Evolutionary conservation across 2,888 invertebrate species (phyloP).

Genomic region (Cancer borealis): DNA sequence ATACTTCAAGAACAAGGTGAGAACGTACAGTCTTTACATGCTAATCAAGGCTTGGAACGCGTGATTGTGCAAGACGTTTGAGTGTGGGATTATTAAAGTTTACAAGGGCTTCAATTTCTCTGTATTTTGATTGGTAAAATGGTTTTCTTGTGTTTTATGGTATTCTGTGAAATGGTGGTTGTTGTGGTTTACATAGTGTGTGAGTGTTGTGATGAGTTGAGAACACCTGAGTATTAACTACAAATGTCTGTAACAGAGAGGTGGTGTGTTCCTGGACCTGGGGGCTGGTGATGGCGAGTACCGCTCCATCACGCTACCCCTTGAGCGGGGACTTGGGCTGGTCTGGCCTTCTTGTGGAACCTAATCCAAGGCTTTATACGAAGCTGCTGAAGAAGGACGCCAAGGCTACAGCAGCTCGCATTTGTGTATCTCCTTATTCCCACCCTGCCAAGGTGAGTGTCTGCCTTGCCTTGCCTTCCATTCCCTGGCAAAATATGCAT

Average conservation of each 20-base stretch:
- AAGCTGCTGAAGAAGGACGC: constrained; percentile 66
- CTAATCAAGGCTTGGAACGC: neutral
- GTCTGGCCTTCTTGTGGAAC: constrained; percentile 76
- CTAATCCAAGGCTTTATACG: constrained; percentile 60
- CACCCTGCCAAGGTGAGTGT: constrained; percentile 72
- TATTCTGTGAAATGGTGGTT: neutral
- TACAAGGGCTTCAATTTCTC: neutral
- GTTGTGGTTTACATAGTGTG: neutral
- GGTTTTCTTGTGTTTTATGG: neutral
- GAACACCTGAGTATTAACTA: neutral
- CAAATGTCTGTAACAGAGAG: constrained; percentile 41
- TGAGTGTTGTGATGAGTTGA: neutral
- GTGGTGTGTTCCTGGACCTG: constrained; percentile 72
- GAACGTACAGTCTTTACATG: neutral
- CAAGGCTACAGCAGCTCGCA: constrained; percentile 63
- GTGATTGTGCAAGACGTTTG: neutral
- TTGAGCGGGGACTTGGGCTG: constrained; percentile 72
- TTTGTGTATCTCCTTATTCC: constrained; percentile 74
- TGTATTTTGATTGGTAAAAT: neutral
- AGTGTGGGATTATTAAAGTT: neutral
- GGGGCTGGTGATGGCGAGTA: constrained; percentile 76
- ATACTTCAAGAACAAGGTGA: constrained; percentile 71
- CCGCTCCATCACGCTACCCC: constrained; percentile 63
- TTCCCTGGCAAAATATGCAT: neutral
- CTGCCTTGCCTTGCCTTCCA: neutral